Conservation (phyloP, 2,113 vertebrate genomes). For the Varanus komodoensis region DNA sequence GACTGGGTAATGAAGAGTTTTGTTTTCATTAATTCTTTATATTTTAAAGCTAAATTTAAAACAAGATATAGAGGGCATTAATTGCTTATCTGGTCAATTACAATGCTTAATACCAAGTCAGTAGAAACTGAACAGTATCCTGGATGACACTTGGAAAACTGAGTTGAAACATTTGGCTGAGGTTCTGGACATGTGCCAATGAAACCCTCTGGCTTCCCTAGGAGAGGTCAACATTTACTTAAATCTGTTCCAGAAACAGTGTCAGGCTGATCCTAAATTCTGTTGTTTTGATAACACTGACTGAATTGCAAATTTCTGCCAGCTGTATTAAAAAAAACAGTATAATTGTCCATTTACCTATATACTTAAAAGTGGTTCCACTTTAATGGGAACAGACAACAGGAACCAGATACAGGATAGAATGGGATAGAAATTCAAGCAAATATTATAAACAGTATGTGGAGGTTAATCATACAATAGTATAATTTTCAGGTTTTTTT, state of each 20-base stretch:
- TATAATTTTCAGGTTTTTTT: neutral
- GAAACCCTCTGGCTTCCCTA: neutral
- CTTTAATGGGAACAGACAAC: too few relatives aligned
- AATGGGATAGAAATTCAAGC: neutral
- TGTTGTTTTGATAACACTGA: neutral
- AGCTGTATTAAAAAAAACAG: neutral
- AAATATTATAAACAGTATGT: neutral
- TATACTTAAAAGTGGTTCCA: neutral
- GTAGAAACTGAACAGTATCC: neutral
- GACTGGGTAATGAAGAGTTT: neutral
- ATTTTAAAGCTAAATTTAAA: neutral
- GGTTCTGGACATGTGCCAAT: neutral
- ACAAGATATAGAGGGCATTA: neutral
- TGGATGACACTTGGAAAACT: neutral
- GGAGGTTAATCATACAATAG: neutral
- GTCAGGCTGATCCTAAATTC: neutral
- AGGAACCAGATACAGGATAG: too few relatives aligned
- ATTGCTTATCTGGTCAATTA: neutral
- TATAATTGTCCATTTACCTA: neutral
- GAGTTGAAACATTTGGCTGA: neutral
- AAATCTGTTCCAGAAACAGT: neutral
- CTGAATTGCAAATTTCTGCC: neutral
- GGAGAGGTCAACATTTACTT: neutral
- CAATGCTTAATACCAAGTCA: neutral
- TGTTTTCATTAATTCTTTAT: neutral